Evolutionary conservation across 2,888 invertebrate species (phyloP).

Genomic region (Notocelia uddmanniana): DNA sequence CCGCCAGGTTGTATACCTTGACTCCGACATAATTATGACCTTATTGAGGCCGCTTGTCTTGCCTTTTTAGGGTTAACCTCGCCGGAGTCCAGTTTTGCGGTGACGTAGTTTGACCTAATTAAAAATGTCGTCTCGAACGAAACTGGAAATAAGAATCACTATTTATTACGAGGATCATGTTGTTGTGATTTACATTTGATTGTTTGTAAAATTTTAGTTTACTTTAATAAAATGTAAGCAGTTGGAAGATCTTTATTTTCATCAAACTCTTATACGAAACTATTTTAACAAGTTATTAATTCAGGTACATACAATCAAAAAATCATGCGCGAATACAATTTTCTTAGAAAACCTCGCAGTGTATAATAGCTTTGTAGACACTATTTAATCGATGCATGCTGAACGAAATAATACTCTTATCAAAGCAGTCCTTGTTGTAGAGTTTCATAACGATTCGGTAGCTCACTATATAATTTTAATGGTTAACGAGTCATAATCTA

Average conservation of each 20-base stretch:
- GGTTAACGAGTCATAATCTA: constrained; percentile 39
- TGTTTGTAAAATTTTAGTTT: constrained; percentile 24
- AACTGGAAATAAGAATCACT: constrained; percentile 88
- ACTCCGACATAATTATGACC: constrained; percentile 72
- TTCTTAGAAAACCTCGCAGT: constrained; percentile 7
- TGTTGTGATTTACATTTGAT: constrained; percentile 88
- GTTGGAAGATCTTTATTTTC: constrained; percentile 28
- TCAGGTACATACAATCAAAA: neutral
- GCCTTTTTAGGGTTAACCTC: constrained; percentile 79
- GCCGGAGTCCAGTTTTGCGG: constrained; percentile 75
- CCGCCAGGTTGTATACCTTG: constrained; percentile 73
- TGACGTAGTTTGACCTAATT: constrained; percentile 63
- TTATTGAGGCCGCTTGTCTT: constrained; percentile 76
- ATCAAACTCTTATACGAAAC: constrained; percentile 1
- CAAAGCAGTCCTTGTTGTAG: constrained; percentile 48
- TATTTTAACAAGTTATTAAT: neutral
- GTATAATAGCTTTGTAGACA: constrained; percentile 11
- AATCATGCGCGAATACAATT: neutral
- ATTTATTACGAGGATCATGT: constrained; percentile 88
- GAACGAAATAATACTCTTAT: constrained; percentile 16
- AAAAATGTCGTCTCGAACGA: constrained; percentile 88
- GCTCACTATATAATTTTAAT: constrained; percentile 42
- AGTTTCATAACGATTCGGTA: constrained; percentile 44
- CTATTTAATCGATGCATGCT: neutral
- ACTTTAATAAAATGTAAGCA: constrained; percentile 32